Evolutionary conservation across 2,797 vertebrate species (phyloP).

Genomic region (Micromesistius poutassou): DNA sequence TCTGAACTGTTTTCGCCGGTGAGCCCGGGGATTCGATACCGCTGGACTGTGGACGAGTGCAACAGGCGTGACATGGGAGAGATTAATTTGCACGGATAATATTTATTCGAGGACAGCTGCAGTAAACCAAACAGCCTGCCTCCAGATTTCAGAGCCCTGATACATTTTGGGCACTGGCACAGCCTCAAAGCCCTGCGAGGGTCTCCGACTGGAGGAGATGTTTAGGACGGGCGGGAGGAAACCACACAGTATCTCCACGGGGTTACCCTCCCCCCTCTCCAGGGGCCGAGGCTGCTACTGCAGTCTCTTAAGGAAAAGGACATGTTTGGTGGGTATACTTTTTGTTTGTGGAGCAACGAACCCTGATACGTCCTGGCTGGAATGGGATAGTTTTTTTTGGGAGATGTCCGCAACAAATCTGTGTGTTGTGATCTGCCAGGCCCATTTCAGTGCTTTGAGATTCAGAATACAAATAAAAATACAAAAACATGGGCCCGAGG

Average conservation of each 20-base stretch:
- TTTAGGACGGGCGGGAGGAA: not conserved
- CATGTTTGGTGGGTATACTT: not conserved
- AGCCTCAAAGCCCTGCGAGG: not conserved
- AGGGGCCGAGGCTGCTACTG: not conserved
- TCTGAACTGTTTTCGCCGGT: not conserved
- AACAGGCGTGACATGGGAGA: constrained; percentile 37
- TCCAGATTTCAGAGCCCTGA: constrained; percentile 41
- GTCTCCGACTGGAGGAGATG: not conserved
- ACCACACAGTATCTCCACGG: not conserved
- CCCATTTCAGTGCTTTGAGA: constrained; percentile 28
- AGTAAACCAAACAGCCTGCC: constrained; percentile 28
- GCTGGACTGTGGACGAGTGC: constrained; percentile 27
- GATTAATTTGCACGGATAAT: constrained; percentile 44
- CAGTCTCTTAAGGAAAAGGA: not conserved
- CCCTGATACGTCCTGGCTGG: not conserved
- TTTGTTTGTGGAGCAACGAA: not conserved
- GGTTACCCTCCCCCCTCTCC: not conserved
- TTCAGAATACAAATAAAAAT: constrained; percentile 13
- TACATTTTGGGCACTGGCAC: constrained; percentile 35
- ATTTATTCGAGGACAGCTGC: constrained; percentile 43
- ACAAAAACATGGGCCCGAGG: not conserved
- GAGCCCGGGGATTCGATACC: constrained; percentile 13
- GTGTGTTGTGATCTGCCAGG: not conserved
- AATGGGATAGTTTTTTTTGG: not conserved
- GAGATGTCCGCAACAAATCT: not conserved